These are phyloP conservation scores for Gymnogyps californianus DNA, from an alignment of 2,113 vertebrate genomes.

Conservation along the genomic window DNA sequence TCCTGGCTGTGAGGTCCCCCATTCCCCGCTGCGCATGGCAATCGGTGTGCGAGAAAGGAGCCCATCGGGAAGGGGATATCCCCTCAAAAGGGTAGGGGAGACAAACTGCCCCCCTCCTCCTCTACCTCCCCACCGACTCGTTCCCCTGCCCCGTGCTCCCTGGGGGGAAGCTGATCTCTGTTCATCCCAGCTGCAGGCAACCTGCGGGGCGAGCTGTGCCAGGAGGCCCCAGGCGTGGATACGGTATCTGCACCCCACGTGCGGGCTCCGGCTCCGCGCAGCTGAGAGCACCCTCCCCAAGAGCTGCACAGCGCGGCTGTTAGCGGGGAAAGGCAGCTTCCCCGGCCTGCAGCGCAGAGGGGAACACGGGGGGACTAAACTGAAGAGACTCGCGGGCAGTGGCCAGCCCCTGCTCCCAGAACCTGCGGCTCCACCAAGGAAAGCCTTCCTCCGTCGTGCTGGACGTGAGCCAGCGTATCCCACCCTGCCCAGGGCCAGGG, in stretches of 20 bases:
- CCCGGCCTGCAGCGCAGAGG: rapidly evolving
- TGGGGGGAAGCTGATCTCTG: neutral
- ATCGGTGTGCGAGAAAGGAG: neutral
- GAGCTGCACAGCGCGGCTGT: rapidly evolving
- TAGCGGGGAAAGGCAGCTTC: rapidly evolving
- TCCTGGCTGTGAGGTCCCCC: neutral
- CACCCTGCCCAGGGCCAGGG: neutral
- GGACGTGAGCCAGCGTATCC: rapidly evolving
- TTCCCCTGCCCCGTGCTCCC: neutral
- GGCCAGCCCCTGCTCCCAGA: neutral
- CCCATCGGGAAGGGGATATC: neutral
- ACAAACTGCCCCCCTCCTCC: neutral
- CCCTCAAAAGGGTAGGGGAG: neutral
- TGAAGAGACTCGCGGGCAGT: rapidly evolving
- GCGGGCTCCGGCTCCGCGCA: neutral
- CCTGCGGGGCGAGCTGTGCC: neutral
- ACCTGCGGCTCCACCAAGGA: neutral
- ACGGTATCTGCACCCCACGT: neutral
- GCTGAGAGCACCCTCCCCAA: neutral
- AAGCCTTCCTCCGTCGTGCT: rapidly evolving
- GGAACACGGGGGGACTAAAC: neutral
- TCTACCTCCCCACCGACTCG: rapidly evolving
- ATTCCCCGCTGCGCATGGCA: neutral
- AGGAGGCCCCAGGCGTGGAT: neutral
- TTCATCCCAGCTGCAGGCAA: neutral